Base-by-base conservation (phyloP, 1,140 invertebrate genomes). In the Parasteatoda tepidariorum region DNA sequence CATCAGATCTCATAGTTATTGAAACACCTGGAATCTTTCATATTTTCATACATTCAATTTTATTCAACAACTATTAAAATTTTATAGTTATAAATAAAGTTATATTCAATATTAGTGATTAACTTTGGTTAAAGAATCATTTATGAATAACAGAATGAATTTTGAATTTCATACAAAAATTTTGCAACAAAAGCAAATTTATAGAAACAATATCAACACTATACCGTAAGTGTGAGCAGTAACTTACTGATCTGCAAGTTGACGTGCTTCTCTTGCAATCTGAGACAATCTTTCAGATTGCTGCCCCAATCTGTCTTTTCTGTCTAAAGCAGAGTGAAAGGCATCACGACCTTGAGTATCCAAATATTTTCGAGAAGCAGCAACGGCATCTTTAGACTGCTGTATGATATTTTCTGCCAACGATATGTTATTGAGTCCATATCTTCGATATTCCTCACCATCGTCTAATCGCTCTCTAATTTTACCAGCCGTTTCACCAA, bases 201-300 rank as follows among this genome's bases (percentile, higher is more conserved):
- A n/a, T n/a, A n/a, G n/a, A n/a, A n/a, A n/a, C n/a, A n/a, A n/a
- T n/a, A n/a, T n/a, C n/a, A n/a, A n/a, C n/a, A n/a, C n/a, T n/a
- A n/a, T n/a, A n/a, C n/a, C n/a, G n/a, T n/a, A n/a, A n/a, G n/a
- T n/a, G n/a, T n/a, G n/a, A n/a, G n/a, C n/a, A n/a, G n/a, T 6
- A 41, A 87, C 93, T 82, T 93, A 92, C 89, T 92, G 90, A 84
- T 96, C 94, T 0, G 95, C 95, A 3, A 94, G 86, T n/a, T 92
- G 88, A 24, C 96, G 91, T 3, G 97, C 96, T 88, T 96, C 93
- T 78, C 95, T 92, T 0, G 97, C 95, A 59, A 97, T 95, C 9
- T 93, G 91, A 0, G 96, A 96, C 94, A 98, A 97, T 86, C 95
- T 93, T n/a, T 94, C 91, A 24, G 95, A 97, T 87, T 97, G 95